Evolutionary conservation across 2,797 vertebrate species (phyloP).

Genomic region (Alcedo quadribrachys): DNA sequence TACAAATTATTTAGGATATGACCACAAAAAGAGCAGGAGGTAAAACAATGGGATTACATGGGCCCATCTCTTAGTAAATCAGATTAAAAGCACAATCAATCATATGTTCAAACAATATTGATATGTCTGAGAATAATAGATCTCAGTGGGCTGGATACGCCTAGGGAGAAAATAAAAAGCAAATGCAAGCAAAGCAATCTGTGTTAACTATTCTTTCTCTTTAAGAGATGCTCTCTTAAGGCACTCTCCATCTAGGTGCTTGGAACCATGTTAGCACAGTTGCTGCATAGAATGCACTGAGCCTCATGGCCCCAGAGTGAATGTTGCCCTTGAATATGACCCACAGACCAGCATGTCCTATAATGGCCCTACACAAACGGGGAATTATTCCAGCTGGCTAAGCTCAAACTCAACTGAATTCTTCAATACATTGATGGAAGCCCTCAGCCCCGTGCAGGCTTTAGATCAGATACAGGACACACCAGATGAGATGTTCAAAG

Average conservation of each 20-base stretch:
- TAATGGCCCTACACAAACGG: neutral
- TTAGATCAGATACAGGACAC: too few relatives aligned
- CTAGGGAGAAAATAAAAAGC: neutral
- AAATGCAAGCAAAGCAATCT: neutral
- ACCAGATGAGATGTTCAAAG: neutral
- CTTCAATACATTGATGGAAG: neutral
- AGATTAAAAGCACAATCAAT: neutral
- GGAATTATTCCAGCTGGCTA: neutral
- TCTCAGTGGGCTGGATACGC: neutral
- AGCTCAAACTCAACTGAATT: neutral
- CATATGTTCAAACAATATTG: neutral
- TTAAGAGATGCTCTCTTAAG: neutral
- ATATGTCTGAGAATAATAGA: neutral
- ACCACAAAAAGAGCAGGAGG: neutral
- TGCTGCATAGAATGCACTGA: neutral
- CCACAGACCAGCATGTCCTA: neutral
- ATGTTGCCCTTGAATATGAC: neutral
- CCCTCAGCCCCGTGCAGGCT: neutral
- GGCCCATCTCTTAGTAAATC: neutral
- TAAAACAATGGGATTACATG: neutral
- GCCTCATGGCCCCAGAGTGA: neutral
- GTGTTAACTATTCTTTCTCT: neutral
- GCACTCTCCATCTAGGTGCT: neutral
- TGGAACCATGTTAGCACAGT: neutral
- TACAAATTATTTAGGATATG: neutral